Evolutionary conservation across 2,113 vertebrate species (phyloP).

Genomic region (Riparia riparia): DNA sequence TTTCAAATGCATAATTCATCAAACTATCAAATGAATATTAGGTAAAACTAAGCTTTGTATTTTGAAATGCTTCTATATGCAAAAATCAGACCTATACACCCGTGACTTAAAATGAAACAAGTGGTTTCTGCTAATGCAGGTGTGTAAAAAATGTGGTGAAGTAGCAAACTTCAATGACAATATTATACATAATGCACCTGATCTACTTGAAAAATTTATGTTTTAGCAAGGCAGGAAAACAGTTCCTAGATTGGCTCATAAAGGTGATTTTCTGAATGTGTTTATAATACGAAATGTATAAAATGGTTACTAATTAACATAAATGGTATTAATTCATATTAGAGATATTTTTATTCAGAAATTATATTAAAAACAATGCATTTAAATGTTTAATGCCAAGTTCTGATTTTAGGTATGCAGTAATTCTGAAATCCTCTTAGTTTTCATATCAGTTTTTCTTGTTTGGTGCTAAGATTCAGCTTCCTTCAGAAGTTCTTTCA

Average conservation of each 20-base stretch:
- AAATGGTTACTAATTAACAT: background rate
- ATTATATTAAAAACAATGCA: background rate
- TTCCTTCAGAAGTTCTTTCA: background rate
- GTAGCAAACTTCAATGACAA: background rate
- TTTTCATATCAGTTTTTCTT: background rate
- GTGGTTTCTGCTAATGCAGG: background rate
- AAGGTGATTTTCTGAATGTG: background rate
- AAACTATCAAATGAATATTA: slow-evolving; percentile 64
- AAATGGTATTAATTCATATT: background rate
- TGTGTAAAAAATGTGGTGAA: background rate
- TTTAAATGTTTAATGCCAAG: background rate
- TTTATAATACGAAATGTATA: background rate
- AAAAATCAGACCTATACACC: slow-evolving; percentile 52
- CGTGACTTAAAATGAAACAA: slow-evolving; percentile 56
- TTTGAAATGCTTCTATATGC: slow-evolving; percentile 60
- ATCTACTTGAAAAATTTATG: background rate
- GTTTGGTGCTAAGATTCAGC: background rate
- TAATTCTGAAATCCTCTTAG: background rate
- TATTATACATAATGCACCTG: background rate
- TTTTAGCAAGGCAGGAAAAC: background rate
- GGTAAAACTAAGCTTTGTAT: slow-evolving; percentile 62
- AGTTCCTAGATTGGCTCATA: background rate
- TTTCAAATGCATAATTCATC: slow-evolving; percentile 63
- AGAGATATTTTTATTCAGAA: background rate
- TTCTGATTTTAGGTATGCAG: background rate